Base-by-base conservation (phyloP, 2,113 vertebrate genomes). In the Oncorhynchus clarkii region DNA sequence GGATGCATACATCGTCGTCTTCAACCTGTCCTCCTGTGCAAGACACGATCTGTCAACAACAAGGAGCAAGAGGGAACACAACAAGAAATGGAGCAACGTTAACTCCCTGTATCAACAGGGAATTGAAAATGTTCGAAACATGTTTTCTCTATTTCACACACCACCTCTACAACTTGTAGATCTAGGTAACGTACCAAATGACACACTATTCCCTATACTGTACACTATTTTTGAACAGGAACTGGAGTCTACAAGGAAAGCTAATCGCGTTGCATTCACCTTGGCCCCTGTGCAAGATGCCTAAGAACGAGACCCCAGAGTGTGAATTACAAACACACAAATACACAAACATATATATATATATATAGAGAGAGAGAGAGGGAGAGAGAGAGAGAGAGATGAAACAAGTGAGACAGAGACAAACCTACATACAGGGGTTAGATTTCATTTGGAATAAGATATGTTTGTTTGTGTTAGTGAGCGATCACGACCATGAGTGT, bases 261-360 rank as follows among this genome's bases (percentile, higher is more conserved):
- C 51, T 54, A 18, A 54, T 18, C 77, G 16, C 9, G 11, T 45
- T 45, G 39, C 92, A 75, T 87, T 84, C 91, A 94, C 89, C 89
- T 94, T 94, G 84, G 92, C 87, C 88, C 92, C 93, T 79, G 88
- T 86, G 86, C 87, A 93, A 78, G 91, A 82, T 51, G 90, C 84
- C 93, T 89, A 20, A 51, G 87, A 78, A 18, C 79, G 71, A 87
- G n/a, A 54, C 72, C 12, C 59, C 45, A 26, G 29, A 79, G 68
- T 67, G 66, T 49, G 48, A 86, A 74, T 89, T 62, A 62, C 59
- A 62, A 34, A 31, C 31, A 31, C 29, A 31, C 29, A 31, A 31
- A 31, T 27, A n/a, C n/a, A n/a, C n/a, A n/a, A n/a, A n/a, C n/a
- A n/a, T n/a, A n/a, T n/a, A 68, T 18, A 70, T n/a, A 48, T 24